Evolutionary conservation across 1,140 invertebrate genomes (phyloP).

Genomic region (Drosophila orena): DNA sequence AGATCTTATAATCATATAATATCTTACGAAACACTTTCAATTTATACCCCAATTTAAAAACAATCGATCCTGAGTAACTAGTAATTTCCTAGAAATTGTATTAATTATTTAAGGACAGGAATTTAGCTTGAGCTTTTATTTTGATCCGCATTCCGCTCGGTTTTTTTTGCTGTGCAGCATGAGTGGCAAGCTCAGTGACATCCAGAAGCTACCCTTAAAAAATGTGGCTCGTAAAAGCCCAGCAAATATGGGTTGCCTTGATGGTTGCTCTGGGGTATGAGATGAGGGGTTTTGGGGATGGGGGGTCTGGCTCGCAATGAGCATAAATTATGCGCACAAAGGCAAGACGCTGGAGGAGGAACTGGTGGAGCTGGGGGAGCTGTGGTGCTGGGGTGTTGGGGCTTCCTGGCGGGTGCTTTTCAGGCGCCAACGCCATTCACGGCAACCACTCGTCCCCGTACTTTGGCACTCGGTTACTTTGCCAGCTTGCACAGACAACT

Average conservation of each 20-base stretch:
- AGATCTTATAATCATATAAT: too few relatives aligned
- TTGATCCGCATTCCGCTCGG: background rate
- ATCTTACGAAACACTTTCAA: too few relatives aligned
- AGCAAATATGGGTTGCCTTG: constrained; percentile 40
- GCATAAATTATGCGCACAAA: constrained; percentile 78
- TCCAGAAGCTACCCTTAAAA: constrained; percentile 30
- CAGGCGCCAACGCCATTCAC: constrained; percentile 46
- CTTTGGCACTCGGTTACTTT: constrained; percentile 4
- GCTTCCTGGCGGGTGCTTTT: constrained; percentile 13
- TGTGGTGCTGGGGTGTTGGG: background rate
- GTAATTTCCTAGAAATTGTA: background rate
- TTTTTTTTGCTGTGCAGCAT: constrained; percentile 19
- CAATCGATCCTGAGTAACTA: too few relatives aligned
- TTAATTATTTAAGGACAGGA: background rate
- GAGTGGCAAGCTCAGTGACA: constrained; percentile 25
- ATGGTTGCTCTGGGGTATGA: constrained; percentile 19
- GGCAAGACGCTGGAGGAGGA: constrained; percentile 13
- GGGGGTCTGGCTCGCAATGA: constrained; percentile 58
- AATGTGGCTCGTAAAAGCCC: constrained; percentile 41
- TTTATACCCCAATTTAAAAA: too few relatives aligned
- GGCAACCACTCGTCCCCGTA: constrained; percentile 22
- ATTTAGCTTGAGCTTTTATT: background rate
- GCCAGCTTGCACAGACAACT: constrained; percentile 15
- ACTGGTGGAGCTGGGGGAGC: background rate
- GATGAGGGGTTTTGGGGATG: constrained; percentile 12